A percentile compares a stretch with the other conserved stretches of the same genome.
Conservation (phyloP, 1,140 invertebrate species). For the Habropoda laboriosa region DNA sequence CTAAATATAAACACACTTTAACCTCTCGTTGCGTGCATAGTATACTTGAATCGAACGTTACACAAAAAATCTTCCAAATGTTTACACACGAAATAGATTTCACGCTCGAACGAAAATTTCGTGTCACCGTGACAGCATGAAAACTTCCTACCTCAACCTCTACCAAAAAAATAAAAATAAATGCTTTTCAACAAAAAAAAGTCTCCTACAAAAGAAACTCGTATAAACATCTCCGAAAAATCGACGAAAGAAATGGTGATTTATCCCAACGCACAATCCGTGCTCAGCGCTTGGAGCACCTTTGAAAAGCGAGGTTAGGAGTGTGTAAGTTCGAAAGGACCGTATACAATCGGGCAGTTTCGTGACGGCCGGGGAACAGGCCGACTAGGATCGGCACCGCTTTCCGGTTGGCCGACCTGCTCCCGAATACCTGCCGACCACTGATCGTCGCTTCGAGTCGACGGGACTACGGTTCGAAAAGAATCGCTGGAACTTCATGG, state of each 20-base stretch:
- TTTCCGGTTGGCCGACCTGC: slow-evolving; percentile 26
- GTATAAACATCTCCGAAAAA: not conserved
- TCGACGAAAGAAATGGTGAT: not conserved
- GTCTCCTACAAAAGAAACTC: not conserved
- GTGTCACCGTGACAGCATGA: no score
- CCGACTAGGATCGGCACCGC: not conserved
- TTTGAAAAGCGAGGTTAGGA: slow-evolving; percentile 1
- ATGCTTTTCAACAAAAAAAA: not conserved
- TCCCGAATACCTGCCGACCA: slow-evolving; percentile 21
- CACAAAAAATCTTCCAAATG: no score
- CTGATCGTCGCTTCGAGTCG: not conserved
- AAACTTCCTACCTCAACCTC: no score
- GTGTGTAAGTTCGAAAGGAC: slow-evolving; percentile 18
- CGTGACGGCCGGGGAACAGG: slow-evolving; percentile 2
- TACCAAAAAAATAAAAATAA: not conserved
- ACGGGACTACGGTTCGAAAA: not conserved
- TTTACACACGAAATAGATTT: no score
- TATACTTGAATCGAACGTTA: no score
- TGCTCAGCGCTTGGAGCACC: not conserved
- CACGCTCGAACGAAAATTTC: no score
- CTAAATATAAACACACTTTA: no score
- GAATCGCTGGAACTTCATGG: slow-evolving; percentile 13
- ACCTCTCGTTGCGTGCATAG: no score
- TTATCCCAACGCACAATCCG: not conserved
- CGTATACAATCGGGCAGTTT: slow-evolving; percentile 12